A percentile compares a stretch with the other conserved stretches of the same genome.
Evolutionary conservation across 1,140 invertebrate genomes (phyloP).

Genomic region (Papilio machaon): DNA sequence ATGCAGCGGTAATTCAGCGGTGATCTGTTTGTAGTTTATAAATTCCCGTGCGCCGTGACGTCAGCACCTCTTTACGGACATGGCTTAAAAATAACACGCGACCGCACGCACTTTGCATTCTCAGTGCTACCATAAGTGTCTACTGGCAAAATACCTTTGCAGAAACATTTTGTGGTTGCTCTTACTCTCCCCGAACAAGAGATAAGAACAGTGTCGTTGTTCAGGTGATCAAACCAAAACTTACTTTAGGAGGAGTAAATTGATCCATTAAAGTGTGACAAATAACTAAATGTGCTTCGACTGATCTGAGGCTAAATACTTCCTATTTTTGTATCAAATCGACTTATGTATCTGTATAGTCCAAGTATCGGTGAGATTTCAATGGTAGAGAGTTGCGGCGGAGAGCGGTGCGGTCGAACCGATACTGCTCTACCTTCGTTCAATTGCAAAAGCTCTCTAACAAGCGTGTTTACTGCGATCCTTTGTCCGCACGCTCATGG

Average conservation of each 20-base stretch:
- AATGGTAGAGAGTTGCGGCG: not conserved
- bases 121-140: not conserved
- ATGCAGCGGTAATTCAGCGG: not conserved
- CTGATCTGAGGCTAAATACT: no score
- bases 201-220: no score
- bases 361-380: not conserved
- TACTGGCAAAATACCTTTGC: no score
- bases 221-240: no score
- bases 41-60: conserved; percentile 23
- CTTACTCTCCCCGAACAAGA: no score
- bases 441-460: conserved; percentile 20
- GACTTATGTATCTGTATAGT: not conserved
- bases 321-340: no score
- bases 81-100: conserved; percentile 15
- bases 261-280: no score
- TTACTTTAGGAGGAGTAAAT: no score
- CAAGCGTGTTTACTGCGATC: conserved; percentile 13
- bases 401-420: not conserved
- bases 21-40: conserved; percentile 19
- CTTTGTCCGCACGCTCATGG: not conserved
- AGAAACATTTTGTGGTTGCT: no score
- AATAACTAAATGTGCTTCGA: no score
- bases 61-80: not conserved
- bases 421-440: not conserved
- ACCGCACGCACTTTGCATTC: not conserved